These are phyloP conservation scores for Phalacrocorax aristotelis DNA, from an alignment of 2,113 vertebrate genomes.

Conservation along the genomic window DNA sequence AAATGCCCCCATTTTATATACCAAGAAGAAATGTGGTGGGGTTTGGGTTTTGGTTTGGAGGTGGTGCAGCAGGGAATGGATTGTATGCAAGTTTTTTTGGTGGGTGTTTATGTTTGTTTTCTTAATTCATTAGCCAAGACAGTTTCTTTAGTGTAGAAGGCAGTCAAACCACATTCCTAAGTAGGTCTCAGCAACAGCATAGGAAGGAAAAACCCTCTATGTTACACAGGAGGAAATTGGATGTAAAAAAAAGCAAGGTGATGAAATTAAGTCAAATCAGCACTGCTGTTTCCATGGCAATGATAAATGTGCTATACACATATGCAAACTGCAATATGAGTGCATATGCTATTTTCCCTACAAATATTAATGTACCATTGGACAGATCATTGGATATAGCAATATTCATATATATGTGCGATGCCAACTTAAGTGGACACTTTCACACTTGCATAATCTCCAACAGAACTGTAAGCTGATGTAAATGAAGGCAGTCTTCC, in stretches of 20 bases:
- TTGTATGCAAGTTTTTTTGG: neutral
- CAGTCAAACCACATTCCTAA: neutral
- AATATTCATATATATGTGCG: accelerated
- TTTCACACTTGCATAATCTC: neutral
- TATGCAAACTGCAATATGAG: neutral
- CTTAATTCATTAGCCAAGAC: neutral
- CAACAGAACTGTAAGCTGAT: neutral
- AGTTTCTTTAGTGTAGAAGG: neutral
- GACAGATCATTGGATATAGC: neutral
- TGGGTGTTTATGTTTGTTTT: neutral
- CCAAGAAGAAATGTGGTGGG: neutral
- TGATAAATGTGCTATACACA: neutral
- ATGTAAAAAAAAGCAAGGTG: neutral
- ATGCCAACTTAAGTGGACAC: neutral
- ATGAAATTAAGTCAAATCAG: slow-evolving; percentile 8
- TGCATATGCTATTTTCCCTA: neutral
- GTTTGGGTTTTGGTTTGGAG: neutral
- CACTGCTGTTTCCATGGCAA: slow-evolving; percentile 3
- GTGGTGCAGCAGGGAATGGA: neutral
- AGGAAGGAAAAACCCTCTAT: neutral
- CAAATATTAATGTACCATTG: neutral
- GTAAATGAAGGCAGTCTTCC: neutral
- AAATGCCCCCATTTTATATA: neutral
- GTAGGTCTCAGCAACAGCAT: neutral
- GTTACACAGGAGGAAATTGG: neutral